These are phyloP conservation scores for Caenorhabditis brenneri DNA, from an alignment of 1,140 invertebrate species.

Conservation along the genomic window DNA sequence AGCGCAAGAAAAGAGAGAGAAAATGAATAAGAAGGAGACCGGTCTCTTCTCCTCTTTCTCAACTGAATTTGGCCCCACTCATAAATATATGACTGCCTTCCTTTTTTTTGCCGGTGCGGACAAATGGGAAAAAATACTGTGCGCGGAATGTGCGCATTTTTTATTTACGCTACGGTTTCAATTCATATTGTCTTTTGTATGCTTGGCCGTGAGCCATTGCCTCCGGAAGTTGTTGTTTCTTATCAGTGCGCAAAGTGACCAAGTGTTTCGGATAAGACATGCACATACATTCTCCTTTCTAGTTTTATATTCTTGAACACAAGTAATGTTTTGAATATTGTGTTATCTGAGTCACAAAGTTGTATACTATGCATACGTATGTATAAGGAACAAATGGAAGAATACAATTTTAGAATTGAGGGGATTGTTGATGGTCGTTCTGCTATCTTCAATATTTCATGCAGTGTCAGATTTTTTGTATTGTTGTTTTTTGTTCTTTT, in stretches of 20 bases:
- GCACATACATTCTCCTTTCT: background rate
- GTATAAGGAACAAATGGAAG: background rate
- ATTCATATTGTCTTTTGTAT: slow-evolving; percentile 23
- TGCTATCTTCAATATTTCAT: background rate
- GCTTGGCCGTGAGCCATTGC: background rate
- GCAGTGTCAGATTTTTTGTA: background rate
- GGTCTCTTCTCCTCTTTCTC: background rate
- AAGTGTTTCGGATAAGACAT: slow-evolving; percentile 5
- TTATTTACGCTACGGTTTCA: slow-evolving; percentile 38
- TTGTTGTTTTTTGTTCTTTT: background rate
- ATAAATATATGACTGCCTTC: slow-evolving; percentile 20
- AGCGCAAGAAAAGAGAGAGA: background rate
- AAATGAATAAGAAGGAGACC: background rate
- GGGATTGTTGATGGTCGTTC: background rate
- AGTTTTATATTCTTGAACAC: background rate
- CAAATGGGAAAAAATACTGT: background rate
- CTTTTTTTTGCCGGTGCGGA: background rate
- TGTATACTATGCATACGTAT: slow-evolving; percentile 39
- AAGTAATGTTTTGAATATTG: slow-evolving; percentile 29
- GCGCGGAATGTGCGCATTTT: background rate
- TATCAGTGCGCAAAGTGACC: slow-evolving; percentile 26
- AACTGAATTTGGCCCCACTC: slow-evolving; percentile 1
- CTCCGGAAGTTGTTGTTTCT: slow-evolving; percentile 35
- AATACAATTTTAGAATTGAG: background rate
- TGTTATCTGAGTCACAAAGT: slow-evolving; percentile 35